phyloP scores from a whole-genome alignment of 1,140 invertebrate species.

The Mylabris phalerata region DNA sequence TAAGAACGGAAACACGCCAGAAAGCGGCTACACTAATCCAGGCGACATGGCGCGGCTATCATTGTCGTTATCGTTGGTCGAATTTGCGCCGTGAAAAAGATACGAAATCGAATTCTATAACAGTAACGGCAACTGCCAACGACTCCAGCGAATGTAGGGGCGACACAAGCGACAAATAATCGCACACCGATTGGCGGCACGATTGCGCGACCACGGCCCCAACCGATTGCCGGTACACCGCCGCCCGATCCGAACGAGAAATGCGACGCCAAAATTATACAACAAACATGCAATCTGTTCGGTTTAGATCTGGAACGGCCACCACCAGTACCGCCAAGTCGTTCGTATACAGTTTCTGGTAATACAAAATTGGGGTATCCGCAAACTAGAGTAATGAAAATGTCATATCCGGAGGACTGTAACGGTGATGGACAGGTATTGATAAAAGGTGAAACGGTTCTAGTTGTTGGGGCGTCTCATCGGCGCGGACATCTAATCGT shows the following conservation, averaged over 20 bases:
- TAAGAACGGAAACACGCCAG: conserved; percentile 67
- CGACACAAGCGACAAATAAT: conserved; percentile 27
- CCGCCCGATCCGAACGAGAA: conserved; percentile 67
- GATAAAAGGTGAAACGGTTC: conserved; percentile 73
- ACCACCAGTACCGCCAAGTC: conserved; percentile 80
- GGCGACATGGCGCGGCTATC: conserved; percentile 74
- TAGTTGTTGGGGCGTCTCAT: conserved; percentile 74
- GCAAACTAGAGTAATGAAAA: conserved; percentile 84
- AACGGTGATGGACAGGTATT: conserved; percentile 50
- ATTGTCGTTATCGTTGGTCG: conserved; percentile 63
- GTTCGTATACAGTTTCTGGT: conserved; percentile 82
- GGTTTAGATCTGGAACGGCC: conserved; percentile 84
- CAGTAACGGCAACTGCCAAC: conserved; percentile 29
- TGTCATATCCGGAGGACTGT: conserved; percentile 66
- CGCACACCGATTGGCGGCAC: conserved; percentile 3
- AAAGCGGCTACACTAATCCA: conserved; percentile 73
- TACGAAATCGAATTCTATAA: conserved; percentile 37
- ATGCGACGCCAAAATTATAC: conserved; percentile 79
- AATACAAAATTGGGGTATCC: conserved; percentile 91
- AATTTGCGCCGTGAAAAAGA: conserved; percentile 47
- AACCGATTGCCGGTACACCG: conserved; percentile 81
- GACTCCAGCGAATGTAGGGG: conserved; percentile 37
- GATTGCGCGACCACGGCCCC: conserved; percentile 60
- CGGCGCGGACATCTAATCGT: conserved; percentile 75
- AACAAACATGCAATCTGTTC: conserved; percentile 83